Percentiles rank a stretch among this genome's conserved stretches.
These are phyloP conservation scores for Casuarius casuarius DNA, from an alignment of 2,113 vertebrate species.

Conservation along the genomic window DNA sequence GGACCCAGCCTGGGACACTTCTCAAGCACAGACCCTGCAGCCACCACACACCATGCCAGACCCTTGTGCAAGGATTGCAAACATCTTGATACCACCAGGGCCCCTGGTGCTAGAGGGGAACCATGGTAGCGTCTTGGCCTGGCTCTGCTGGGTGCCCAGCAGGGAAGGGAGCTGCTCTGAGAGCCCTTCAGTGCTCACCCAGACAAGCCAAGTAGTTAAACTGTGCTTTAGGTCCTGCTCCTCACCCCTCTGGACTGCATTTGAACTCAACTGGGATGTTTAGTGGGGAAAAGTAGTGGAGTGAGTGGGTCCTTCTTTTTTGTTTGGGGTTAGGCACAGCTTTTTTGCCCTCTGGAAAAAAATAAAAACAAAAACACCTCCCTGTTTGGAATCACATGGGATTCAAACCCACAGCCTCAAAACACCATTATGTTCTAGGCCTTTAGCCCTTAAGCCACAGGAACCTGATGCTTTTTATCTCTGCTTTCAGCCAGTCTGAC, in stretches of 20 bases:
- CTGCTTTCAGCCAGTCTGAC: neutral
- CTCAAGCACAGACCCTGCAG: neutral
- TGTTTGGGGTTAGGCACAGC: neutral
- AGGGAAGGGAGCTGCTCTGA: neutral
- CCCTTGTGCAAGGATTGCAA: fast-evolving
- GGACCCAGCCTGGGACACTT: neutral
- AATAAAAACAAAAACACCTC: fast-evolving
- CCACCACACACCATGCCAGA: neutral
- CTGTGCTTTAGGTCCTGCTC: neutral
- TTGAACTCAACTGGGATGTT: fast-evolving
- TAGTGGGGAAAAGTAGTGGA: neutral
- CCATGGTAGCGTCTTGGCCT: neutral
- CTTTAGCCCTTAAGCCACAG: slow-evolving; percentile 13
- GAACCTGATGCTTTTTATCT: fast-evolving
- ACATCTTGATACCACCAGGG: neutral
- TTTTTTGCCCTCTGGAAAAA: neutral
- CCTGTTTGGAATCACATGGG: neutral
- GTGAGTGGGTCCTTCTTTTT: neutral
- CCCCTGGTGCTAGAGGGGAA: neutral
- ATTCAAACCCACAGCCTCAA: slow-evolving; percentile 26
- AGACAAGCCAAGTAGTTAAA: fast-evolving
- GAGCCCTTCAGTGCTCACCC: neutral
- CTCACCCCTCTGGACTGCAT: neutral
- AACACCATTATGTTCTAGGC: fast-evolving
- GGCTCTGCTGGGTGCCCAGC: neutral